Percentiles rank a stretch among this genome's conserved stretches.
These are phyloP conservation scores for Protomyctophum bolini DNA, from an alignment of 2,113 vertebrate species.

Conservation along the genomic window DNA sequence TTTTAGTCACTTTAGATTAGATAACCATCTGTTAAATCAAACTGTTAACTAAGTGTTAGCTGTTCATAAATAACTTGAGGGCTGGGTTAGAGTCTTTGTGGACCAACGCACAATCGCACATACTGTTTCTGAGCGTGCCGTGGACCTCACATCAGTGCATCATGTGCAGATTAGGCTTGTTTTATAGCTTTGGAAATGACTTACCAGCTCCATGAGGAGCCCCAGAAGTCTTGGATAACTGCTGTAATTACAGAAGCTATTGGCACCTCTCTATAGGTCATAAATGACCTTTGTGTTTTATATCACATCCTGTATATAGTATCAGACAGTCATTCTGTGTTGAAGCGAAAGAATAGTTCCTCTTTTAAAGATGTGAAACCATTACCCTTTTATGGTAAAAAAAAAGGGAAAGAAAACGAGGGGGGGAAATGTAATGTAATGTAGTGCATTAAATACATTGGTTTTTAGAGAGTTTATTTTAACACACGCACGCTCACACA, in stretches of 20 bases:
- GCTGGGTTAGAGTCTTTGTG: too few species aligned
- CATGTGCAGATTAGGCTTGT: background rate
- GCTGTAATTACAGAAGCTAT: background rate
- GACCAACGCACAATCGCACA: too few species aligned
- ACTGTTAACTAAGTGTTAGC: too few species aligned
- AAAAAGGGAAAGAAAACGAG: background rate
- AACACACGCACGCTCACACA: conserved; percentile 1
- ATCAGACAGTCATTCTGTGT: too few species aligned
- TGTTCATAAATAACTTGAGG: too few species aligned
- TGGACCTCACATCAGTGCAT: too few species aligned
- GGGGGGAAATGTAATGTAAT: background rate
- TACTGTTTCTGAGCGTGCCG: too few species aligned
- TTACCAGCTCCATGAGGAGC: background rate
- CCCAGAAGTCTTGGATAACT: background rate
- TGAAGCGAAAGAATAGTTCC: too few species aligned
- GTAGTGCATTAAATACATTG: background rate
- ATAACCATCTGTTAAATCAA: too few species aligned
- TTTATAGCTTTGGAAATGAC: background rate
- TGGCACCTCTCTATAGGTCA: background rate
- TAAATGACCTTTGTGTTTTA: background rate
- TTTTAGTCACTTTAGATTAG: too few species aligned
- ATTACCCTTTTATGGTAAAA: background rate
- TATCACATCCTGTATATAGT: background rate
- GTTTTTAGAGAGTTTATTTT: background rate
- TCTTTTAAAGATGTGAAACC: too few species aligned